Percentiles rank a stretch among this genome's conserved stretches.
Evolutionary conservation across 1,140 invertebrate genomes (phyloP).

Genomic region (Adoxophyes honmai): DNA sequence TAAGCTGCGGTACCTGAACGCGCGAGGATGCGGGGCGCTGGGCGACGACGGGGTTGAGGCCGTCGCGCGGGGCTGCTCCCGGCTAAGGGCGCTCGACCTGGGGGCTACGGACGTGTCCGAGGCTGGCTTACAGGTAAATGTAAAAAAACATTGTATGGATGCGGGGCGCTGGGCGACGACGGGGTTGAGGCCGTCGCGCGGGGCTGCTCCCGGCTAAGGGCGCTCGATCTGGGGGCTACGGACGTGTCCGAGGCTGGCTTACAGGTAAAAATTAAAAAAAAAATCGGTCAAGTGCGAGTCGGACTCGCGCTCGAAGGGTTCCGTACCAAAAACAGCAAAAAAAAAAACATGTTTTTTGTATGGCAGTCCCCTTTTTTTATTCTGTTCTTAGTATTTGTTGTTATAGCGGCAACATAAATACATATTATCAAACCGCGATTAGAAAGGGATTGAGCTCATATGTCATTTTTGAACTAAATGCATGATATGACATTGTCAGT

Average conservation of each 20-base stretch:
- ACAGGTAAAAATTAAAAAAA: too few relatives aligned
- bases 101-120: constrained; percentile 96
- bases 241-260: constrained; percentile 93
- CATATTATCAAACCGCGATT: too few relatives aligned
- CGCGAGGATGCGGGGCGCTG: constrained; percentile 93
- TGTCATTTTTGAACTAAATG: too few relatives aligned
- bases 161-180: constrained; percentile 94
- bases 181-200: constrained; percentile 89
- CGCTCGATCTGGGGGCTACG: constrained; percentile 94
- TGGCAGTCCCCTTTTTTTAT: too few relatives aligned
- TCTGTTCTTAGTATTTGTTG: too few relatives aligned
- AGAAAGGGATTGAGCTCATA: too few relatives aligned
- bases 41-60: constrained; percentile 93
- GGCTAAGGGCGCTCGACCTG: constrained; percentile 90
- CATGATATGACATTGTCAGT: too few relatives aligned
- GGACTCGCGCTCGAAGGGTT: too few relatives aligned
- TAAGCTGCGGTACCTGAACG: constrained; percentile 93
- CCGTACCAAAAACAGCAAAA: too few relatives aligned
- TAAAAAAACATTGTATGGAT: too few relatives aligned
- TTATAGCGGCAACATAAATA: too few relatives aligned
- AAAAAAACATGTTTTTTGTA: too few relatives aligned
- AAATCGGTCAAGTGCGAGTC: constrained; percentile 96
- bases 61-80: constrained; percentile 88
- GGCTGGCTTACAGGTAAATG: constrained; percentile 85
- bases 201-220: constrained; percentile 89